Evolutionary conservation across 1,140 invertebrate species (phyloP).

Genomic region (Drosophila albomicans): DNA sequence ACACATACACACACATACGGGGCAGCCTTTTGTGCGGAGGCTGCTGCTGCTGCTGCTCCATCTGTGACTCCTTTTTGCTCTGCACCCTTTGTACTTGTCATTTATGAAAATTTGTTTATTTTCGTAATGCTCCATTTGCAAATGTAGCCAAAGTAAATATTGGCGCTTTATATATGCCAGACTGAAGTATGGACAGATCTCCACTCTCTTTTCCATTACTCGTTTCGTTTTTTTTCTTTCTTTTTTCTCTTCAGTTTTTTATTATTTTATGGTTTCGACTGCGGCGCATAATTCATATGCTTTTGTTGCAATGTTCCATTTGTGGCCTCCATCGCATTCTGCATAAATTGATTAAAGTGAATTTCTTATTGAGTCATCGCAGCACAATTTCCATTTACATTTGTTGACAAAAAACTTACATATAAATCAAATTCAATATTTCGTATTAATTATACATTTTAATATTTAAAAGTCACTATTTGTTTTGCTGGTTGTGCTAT

Average conservation of each 20-base stretch:
- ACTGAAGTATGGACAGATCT: constrained; percentile 36
- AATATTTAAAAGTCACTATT: constrained; percentile 26
- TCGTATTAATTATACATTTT: constrained; percentile 53
- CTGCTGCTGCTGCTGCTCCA: constrained; percentile 25
- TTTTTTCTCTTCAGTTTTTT: not conserved
- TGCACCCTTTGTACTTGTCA: constrained; percentile 78
- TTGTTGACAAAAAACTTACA: constrained; percentile 15
- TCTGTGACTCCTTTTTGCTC: constrained; percentile 23
- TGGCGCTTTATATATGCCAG: constrained; percentile 70
- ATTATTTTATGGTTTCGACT: constrained; percentile 65
- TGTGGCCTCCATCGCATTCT: not conserved
- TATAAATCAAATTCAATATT: constrained; percentile 31
- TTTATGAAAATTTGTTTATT: constrained; percentile 84
- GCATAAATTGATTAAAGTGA: constrained; percentile 44
- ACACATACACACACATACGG: constrained; percentile 19
- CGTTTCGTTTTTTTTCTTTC: not conserved
- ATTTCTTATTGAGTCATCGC: constrained; percentile 32
- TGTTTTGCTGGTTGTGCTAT: constrained; percentile 9
- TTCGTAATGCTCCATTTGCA: constrained; percentile 84
- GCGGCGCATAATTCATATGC: constrained; percentile 71
- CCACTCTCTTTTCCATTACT: constrained; percentile 14
- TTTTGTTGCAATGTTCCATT: constrained; percentile 60
- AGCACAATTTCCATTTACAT: constrained; percentile 15
- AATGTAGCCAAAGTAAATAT: constrained; percentile 84
- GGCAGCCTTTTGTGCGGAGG: constrained; percentile 64